Evolutionary conservation across 2,888 invertebrate species (phyloP).

Genomic region (Latheticus oryzae): DNA sequence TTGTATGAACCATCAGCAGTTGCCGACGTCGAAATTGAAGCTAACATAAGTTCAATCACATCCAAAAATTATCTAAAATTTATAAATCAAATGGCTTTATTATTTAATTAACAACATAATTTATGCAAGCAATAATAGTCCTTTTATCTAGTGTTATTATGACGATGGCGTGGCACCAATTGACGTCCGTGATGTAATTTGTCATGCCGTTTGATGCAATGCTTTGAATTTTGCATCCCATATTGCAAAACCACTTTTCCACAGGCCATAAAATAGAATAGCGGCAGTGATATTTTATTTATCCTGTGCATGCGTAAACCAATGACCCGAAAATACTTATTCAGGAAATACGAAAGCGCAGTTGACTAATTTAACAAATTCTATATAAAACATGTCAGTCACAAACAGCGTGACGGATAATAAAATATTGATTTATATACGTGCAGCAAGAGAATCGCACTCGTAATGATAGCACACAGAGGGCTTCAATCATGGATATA

Average conservation of each 20-base stretch:
- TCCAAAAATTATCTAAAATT: no score
- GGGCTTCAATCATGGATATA: slow-evolving; percentile 53
- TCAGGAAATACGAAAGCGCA: slow-evolving; percentile 55
- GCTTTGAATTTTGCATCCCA: slow-evolving; percentile 60
- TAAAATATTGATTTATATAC: slow-evolving; percentile 62
- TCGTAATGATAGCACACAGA: slow-evolving; percentile 52
- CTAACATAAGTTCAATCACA: slow-evolving; percentile 7
- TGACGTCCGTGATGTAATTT: slow-evolving; percentile 49
- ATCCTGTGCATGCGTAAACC: slow-evolving; percentile 61
- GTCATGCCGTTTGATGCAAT: slow-evolving; percentile 56
- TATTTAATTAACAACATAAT: not conserved
- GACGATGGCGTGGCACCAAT: slow-evolving; percentile 27
- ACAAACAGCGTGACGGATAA: slow-evolving; percentile 57
- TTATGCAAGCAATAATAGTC: not conserved
- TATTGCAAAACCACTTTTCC: slow-evolving; percentile 60
- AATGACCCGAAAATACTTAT: slow-evolving; percentile 61
- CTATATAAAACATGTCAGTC: slow-evolving; percentile 59
- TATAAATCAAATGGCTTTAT: not conserved
- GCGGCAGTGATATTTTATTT: slow-evolving; percentile 62
- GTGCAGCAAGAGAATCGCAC: slow-evolving; percentile 55
- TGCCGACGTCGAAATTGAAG: slow-evolving; percentile 6
- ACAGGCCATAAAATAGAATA: slow-evolving; percentile 61
- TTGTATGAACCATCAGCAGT: slow-evolving; percentile 6
- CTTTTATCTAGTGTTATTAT: slow-evolving; percentile 8
- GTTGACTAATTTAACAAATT: slow-evolving; percentile 58